phyloP scores from a whole-genome alignment of 2,797 vertebrate species.

The Astyanax mexicanus region DNA sequence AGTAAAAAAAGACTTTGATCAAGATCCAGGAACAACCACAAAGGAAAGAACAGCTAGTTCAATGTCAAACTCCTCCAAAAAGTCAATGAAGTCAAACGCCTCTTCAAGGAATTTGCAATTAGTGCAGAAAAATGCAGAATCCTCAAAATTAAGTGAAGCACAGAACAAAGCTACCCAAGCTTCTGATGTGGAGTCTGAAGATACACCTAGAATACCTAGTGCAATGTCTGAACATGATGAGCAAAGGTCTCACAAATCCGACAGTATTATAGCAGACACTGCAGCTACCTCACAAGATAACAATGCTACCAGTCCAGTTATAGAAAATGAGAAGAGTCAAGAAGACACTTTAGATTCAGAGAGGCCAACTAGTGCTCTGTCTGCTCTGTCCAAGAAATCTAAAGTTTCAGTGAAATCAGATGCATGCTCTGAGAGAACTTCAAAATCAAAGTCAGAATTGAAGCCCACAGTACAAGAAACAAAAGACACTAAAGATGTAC shows the following conservation, averaged over 20 bases:
- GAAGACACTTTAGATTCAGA: constrained; percentile 10
- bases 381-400: constrained; percentile 37
- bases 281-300: constrained; percentile 39
- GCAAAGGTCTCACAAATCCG: constrained; percentile 44
- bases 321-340: neutral
- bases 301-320: constrained; percentile 4
- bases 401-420: constrained; percentile 43
- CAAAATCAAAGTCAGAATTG: constrained; percentile 1
- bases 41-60: constrained; percentile 25
- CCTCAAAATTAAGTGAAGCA: neutral
- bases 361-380: constrained; percentile 38
- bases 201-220: constrained; percentile 39
- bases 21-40: neutral
- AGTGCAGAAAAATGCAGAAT: constrained; percentile 7
- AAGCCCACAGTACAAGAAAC: constrained; percentile 27
- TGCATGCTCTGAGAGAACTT: constrained; percentile 24
- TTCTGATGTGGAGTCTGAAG: constrained; percentile 1
- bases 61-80: constrained; percentile 34
- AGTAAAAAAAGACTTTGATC: constrained; percentile 18
- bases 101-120: constrained; percentile 10
- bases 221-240: no score
- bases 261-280: constrained; percentile 61
- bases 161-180: neutral
- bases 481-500: constrained; percentile 22
- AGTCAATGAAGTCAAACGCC: constrained; percentile 33